phyloP scores from a whole-genome alignment of 1,140 invertebrate species.

The Rhopalosiphum maidis region DNA sequence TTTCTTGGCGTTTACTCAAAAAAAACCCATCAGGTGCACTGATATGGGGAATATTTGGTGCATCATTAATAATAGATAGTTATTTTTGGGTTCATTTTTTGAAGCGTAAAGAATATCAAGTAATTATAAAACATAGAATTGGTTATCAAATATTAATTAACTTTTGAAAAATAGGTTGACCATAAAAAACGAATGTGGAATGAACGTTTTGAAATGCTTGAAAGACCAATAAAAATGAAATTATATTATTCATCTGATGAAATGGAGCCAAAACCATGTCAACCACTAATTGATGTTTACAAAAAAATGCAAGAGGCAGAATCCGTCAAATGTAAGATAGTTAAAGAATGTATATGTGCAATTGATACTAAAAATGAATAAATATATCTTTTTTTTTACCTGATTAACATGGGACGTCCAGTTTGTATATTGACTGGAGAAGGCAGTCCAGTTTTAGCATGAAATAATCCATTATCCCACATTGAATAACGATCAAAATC shows the following conservation, averaged over 20 bases:
- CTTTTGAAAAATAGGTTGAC: neutral
- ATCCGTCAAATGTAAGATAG: neutral
- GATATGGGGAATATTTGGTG: slow-evolving; percentile 25
- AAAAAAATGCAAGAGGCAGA: slow-evolving; percentile 5
- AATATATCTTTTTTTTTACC: neutral
- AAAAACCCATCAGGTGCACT: slow-evolving; percentile 35
- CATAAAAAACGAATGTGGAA: slow-evolving; percentile 41
- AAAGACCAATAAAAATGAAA: slow-evolving; percentile 13
- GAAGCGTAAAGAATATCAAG: slow-evolving; percentile 22
- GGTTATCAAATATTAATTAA: neutral
- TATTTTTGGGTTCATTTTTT: slow-evolving; percentile 27
- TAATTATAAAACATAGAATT: neutral
- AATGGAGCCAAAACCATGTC: neutral
- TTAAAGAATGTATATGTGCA: neutral
- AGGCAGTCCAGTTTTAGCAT: slow-evolving; percentile 44
- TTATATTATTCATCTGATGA: neutral
- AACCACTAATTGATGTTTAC: slow-evolving; percentile 21
- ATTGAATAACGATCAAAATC: slow-evolving; percentile 56
- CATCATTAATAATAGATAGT: neutral
- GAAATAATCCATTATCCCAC: slow-evolving; percentile 61
- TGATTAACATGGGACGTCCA: slow-evolving; percentile 7
- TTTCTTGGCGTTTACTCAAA: slow-evolving; percentile 22
- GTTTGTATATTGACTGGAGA: slow-evolving; percentile 45
- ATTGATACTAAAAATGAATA: neutral
- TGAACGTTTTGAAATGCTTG: slow-evolving; percentile 12